These are phyloP conservation scores for Rallus crepitans DNA, from an alignment of 2,797 vertebrate species.

Conservation along the genomic window DNA sequence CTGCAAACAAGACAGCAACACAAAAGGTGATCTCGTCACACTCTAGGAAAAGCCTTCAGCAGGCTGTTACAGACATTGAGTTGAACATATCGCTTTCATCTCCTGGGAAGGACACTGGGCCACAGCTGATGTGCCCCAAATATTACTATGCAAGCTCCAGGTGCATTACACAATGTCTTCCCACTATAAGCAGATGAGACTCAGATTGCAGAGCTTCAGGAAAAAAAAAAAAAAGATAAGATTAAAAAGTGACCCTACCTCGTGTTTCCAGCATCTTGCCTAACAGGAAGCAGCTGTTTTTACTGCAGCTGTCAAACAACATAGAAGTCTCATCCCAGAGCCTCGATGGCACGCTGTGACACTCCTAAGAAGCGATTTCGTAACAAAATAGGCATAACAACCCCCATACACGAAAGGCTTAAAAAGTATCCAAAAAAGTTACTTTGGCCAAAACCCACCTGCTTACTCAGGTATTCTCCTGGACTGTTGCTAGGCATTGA, in stretches of 20 bases:
- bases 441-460: background rate
- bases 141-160: background rate
- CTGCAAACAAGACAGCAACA: background rate
- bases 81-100: background rate
- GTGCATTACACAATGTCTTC: background rate
- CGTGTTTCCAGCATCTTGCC: background rate
- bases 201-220: background rate
- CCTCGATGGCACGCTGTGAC: rapidly evolving
- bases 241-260: background rate
- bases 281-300: background rate
- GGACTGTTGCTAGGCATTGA: background rate
- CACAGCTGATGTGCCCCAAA: background rate
- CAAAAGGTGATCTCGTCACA: background rate
- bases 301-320: background rate
- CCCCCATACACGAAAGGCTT: background rate
- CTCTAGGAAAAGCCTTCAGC: background rate
- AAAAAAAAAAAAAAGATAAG: rapidly evolving
- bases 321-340: background rate
- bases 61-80: background rate
- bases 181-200: background rate
- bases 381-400: background rate
- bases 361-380: background rate
- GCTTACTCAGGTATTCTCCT: background rate
- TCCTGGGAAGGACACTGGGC: background rate
- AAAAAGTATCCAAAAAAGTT: background rate